Evolutionary conservation across 2,888 invertebrate species (phyloP), one percentile per base, ranked within the genome.

Genomic region (Dryobota labecula): DNA sequence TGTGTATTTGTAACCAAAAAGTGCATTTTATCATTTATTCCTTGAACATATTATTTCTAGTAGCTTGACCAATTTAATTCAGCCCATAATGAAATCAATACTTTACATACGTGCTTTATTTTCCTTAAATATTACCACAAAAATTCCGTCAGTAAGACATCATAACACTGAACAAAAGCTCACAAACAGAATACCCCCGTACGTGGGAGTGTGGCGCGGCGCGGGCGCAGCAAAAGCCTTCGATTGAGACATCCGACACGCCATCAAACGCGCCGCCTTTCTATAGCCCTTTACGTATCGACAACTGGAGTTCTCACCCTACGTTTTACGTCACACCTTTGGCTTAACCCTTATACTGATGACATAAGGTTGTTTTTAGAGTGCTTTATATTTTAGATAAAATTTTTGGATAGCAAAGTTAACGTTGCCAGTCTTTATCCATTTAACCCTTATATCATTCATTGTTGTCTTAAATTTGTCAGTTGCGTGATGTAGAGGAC

Each of bases 401-500:
- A 61, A 84, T 63, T 41, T 65, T 58, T 36, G 72, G 11, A 47
- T 2, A 4, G 61, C 1, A 74, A 24, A 60, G 15, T 65, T 64
- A 86, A 71, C 8, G 73, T 92, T 84, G 93, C 84, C 58, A 85
- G 84, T 87, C 89, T 87, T 91, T 91, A 91, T 92, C 91, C 92
- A 91, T 94, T 94, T 94, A 94, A 94, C 94, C 94, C 94, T 93
- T 93, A 92, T 90, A 93, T 91, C 90, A 92, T 92, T 90, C 91
- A 92, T 95, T 95, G 95, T 95, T 94, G 93, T 92, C 88, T 85
- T 86, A 93, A 95, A 95, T 95, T 95, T 95, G 95, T 95, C 95
- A 95, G 95, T 94, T 93, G 92, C 88, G 91, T 90, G 91, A 92
- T 92, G 93, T 91, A 91, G 91, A 91, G 91, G 90, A 89, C 88